Conservation (phyloP, 2,888 invertebrate genomes). For the Drosophila antonietae region DNA sequence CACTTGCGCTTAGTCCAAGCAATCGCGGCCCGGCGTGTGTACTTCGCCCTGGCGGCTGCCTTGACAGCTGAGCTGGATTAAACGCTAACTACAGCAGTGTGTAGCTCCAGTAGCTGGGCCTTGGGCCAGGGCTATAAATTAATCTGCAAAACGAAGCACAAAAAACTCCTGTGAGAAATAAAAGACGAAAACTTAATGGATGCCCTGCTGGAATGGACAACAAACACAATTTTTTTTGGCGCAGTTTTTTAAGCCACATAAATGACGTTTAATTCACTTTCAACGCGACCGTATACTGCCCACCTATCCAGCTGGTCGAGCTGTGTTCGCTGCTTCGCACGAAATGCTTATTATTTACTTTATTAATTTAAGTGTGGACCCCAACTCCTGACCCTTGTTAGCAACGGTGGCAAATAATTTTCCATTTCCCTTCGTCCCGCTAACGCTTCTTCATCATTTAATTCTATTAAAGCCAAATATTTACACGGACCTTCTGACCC, state of each 20-base stretch:
- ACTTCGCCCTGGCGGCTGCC: constrained; percentile 20
- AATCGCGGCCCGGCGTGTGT: not conserved
- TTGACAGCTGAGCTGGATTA: constrained; percentile 72
- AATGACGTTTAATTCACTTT: constrained; percentile 78
- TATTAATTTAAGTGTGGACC: constrained; percentile 80
- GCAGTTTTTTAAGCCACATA: constrained; percentile 63
- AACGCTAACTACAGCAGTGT: constrained; percentile 71
- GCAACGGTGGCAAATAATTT: constrained; percentile 58
- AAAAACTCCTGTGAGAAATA: constrained; percentile 12
- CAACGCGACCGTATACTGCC: constrained; percentile 33
- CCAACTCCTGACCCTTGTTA: constrained; percentile 26
- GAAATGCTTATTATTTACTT: constrained; percentile 79
- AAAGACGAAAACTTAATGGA: constrained; percentile 16
- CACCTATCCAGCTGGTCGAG: constrained; percentile 21
- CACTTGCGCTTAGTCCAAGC: constrained; percentile 48
- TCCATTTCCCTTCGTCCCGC: constrained; percentile 10
- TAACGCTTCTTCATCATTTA: constrained; percentile 67
- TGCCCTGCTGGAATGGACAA: constrained; percentile 11
- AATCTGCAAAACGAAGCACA: constrained; percentile 54
- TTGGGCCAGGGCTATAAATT: constrained; percentile 61
- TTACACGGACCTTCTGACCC: constrained; percentile 51
- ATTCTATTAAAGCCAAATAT: constrained; percentile 80
- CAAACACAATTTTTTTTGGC: constrained; percentile 18
- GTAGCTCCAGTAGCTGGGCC: constrained; percentile 39
- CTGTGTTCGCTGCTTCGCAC: constrained; percentile 20